Evolutionary conservation across 2,797 vertebrate genomes (phyloP).

Genomic region (Lacerta viridis): DNA sequence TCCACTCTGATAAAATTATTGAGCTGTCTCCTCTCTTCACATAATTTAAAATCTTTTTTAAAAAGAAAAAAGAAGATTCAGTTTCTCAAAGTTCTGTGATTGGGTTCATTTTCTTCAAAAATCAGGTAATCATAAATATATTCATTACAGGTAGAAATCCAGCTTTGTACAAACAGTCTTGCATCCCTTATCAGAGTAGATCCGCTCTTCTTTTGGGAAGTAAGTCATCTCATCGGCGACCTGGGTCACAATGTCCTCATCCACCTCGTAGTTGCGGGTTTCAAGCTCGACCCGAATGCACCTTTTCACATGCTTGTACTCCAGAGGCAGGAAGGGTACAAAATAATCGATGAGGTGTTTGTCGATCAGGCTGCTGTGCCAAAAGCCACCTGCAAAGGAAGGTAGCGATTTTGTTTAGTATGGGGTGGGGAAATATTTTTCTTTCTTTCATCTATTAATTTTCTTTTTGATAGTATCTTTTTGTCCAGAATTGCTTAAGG

Average conservation of each 20-base stretch:
- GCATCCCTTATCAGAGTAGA: conserved; percentile 94
- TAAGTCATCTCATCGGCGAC: conserved; percentile 90
- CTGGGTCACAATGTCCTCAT: conserved; percentile 78
- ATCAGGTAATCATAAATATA: neutral
- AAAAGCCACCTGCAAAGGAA: conserved; percentile 89
- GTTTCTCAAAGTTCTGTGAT: conserved; percentile 39
- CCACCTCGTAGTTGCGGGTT: conserved; percentile 69
- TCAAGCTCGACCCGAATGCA: conserved; percentile 88
- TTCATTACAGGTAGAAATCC: conserved; percentile 84
- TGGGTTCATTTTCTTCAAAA: conserved; percentile 54
- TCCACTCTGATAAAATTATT: neutral
- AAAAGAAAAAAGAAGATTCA: conserved; percentile 6
- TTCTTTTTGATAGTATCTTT: no score
- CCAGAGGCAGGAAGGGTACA: conserved; percentile 94
- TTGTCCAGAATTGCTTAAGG: no score
- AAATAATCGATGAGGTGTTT: conserved; percentile 96
- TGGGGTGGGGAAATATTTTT: no score
- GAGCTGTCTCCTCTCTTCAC: conserved; percentile 22
- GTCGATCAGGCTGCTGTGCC: conserved; percentile 93
- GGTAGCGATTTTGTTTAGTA: no score
- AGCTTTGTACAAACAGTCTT: conserved; percentile 93
- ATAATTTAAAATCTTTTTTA: conserved; percentile 19
- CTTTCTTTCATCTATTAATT: no score
- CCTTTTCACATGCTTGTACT: conserved; percentile 90
- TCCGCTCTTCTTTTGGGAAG: conserved; percentile 89